Conservation (phyloP, 1,140 invertebrate species). For the Ips nitidus region DNA sequence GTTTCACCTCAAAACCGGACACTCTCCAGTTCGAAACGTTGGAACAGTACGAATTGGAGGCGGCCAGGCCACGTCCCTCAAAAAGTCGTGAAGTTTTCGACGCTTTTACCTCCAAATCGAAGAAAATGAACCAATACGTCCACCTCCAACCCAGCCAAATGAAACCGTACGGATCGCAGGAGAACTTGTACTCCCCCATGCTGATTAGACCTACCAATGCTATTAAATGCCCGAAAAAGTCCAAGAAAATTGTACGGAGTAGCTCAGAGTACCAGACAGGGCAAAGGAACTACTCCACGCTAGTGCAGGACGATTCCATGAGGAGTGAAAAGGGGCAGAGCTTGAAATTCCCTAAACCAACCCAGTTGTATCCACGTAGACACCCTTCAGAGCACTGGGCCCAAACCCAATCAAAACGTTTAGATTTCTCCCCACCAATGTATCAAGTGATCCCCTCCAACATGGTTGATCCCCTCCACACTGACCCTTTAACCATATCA, state of each 20-base stretch:
- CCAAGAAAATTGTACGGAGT: no score
- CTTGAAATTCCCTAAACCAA: no score
- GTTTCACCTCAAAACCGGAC: not conserved
- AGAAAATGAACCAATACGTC: not conserved
- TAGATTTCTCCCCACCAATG: constrained; percentile 14
- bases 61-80: constrained; percentile 14
- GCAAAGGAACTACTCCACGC: no score
- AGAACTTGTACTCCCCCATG: constrained; percentile 24
- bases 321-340: no score
- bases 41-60: constrained; percentile 37
- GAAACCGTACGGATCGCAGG: constrained; percentile 32
- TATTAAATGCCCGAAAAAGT: constrained; percentile 19
- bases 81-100: constrained; percentile 24
- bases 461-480: not conserved
- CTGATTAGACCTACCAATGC: constrained; percentile 21
- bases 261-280: no score
- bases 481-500: no score
- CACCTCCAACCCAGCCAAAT: constrained; percentile 34
- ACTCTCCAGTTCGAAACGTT: constrained; percentile 10
- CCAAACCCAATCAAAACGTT: no score
- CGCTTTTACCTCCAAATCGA: constrained; percentile 1
- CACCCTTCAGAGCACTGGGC: no score
- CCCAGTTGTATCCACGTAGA: no score
- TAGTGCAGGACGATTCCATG: no score
- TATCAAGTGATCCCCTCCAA: constrained; percentile 3